These are phyloP conservation scores for Danionella dracula DNA, from an alignment of 2,797 vertebrate species.

Conservation along the genomic window DNA sequence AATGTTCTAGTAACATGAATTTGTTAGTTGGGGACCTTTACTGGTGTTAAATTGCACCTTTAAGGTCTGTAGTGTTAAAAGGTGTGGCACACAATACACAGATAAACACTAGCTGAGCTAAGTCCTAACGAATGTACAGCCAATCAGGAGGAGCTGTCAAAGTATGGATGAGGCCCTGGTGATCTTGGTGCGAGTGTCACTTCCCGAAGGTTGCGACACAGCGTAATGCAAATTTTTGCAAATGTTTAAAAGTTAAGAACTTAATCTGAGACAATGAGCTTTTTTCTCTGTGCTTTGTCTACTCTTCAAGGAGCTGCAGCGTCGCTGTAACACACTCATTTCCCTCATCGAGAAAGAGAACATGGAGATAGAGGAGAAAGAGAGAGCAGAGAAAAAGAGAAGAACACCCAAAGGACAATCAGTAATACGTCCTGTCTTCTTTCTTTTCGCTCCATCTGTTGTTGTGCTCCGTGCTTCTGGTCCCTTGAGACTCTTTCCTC, in stretches of 20 bases:
- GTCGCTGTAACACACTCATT: conserved; percentile 84
- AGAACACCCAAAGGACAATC: conserved; percentile 71
- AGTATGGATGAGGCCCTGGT: too few relatives aligned
- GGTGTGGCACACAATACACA: too few relatives aligned
- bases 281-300: conserved; percentile 24
- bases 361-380: conserved; percentile 85
- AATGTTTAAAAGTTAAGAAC: not conserved
- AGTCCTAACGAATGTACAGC: too few relatives aligned
- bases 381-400: conserved; percentile 85
- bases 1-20: too few relatives aligned
- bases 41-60: too few relatives aligned
- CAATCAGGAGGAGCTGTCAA: too few relatives aligned
- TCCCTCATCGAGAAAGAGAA: conserved; percentile 87
- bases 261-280: not conserved
- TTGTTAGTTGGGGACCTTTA: too few relatives aligned
- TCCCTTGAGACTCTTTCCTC: not conserved
- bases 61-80: too few relatives aligned
- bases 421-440: conserved; percentile 26
- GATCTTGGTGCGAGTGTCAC: too few relatives aligned
- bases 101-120: too few relatives aligned
- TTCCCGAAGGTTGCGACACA: too few relatives aligned
- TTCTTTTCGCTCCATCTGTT: conserved; percentile 13
- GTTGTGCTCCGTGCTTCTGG: conserved; percentile 2
- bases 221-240: too few relatives aligned
- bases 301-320: conserved; percentile 76